Base-by-base conservation (phyloP, 2,888 invertebrate genomes). In the Mimumesa dahlbomi region DNA sequence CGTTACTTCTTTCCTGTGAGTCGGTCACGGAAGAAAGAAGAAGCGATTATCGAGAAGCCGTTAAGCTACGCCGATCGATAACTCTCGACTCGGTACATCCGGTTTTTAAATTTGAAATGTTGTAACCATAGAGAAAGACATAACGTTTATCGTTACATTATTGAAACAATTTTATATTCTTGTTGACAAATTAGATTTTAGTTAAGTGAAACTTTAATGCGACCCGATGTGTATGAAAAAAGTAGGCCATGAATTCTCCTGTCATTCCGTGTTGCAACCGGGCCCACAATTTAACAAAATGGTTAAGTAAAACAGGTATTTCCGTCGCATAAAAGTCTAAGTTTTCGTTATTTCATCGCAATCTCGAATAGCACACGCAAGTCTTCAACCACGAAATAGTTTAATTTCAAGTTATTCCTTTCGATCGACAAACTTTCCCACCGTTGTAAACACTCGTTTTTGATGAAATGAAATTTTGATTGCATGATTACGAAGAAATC, bases 11-110 rank as follows among this genome's bases (percentile, higher is more conserved):
- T 79, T 75, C 77, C 73, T 65, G 43, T 73, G 72, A 77, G 61
- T 29, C 46, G 75, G 46, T 81, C 79, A 82, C 82, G 75, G 79
- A 84, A 82, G 82, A 84, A 84, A 80, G 82, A 78, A 0, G 5
- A 16, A 34, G 9, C 43, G n/a, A 14, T 0, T 4, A 1, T 48
- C 18, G 40, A 16, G 21, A 19, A 14, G 4, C 6, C 19, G 38
- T 11, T 16, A 19, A 40, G n/a, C 18, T n/a, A 2, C 34, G 31
- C 11, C 5, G 31, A 9, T 58, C 52, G 40, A 58, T 19, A 38
- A 1, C 45, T 21, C 2, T 50, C 67, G 57, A 52, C 11, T 2
- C 0, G 0, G 3, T 13, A 42, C 2, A 19, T 67, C 67, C 68
- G 52, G 1, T 11, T 19, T 52, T 68, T 40, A 6, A 67, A 68